These are phyloP conservation scores for Gasterosteus nipponicus DNA, from an alignment of 2,113 vertebrate species.

Conservation along the genomic window DNA sequence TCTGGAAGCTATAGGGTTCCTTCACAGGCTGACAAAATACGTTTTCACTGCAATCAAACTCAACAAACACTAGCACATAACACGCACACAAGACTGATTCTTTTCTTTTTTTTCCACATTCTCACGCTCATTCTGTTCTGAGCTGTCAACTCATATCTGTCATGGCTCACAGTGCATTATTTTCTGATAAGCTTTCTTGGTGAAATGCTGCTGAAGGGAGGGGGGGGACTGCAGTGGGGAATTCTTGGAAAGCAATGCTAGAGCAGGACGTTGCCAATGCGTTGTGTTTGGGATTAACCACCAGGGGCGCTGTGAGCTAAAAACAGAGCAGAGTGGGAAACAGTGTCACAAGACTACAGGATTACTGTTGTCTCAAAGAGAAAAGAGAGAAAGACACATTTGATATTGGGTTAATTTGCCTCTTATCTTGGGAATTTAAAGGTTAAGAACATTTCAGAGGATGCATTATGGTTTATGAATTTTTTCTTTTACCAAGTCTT, in stretches of 20 bases:
- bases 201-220: background rate
- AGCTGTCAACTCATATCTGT: slow-evolving; percentile 7
- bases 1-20: slow-evolving; percentile 28
- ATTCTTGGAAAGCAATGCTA: background rate
- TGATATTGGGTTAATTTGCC: background rate
- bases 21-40: background rate
- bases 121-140: slow-evolving; percentile 20
- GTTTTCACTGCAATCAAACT: slow-evolving; percentile 15
- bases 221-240: background rate
- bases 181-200: slow-evolving; percentile 1
- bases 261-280: background rate
- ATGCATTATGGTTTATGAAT: background rate
- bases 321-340: slow-evolving; percentile 11
- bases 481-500: background rate
- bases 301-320: slow-evolving; percentile 56
- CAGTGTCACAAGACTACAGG: slow-evolving; percentile 4
- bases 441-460: background rate
- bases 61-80: background rate
- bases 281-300: slow-evolving; percentile 19
- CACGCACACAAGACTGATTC: background rate
- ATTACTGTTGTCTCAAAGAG: background rate
- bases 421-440: background rate
- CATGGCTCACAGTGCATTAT: background rate
- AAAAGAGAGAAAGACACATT: background rate
- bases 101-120: background rate